Percentiles rank a stretch among this genome's conserved stretches.
These are phyloP conservation scores for Thaumetopoea pityocampa DNA, from an alignment of 1,140 invertebrate species.

Conservation along the genomic window DNA sequence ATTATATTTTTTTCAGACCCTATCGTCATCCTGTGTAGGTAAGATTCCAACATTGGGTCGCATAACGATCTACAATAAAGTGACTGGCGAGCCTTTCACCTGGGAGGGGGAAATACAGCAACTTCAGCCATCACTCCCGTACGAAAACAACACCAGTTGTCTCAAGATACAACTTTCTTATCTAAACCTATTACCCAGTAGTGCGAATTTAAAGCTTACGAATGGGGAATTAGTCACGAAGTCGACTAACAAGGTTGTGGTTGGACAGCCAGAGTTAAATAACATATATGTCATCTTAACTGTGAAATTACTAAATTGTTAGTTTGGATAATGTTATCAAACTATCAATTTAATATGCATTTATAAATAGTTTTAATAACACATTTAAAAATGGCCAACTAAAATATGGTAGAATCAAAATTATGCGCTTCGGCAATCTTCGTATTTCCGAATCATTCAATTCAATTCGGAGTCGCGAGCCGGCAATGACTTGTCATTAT, in stretches of 20 bases:
- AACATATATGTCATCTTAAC: slow-evolving; percentile 42
- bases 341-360: too few species aligned
- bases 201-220: slow-evolving; percentile 41
- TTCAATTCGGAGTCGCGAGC: too few species aligned
- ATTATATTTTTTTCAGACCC: slow-evolving; percentile 36
- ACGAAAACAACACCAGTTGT: slow-evolving; percentile 19
- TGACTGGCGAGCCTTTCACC: slow-evolving; percentile 42
- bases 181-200: slow-evolving; percentile 47
- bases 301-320: slow-evolving; percentile 29
- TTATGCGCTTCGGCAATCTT: too few species aligned
- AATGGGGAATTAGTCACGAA: slow-evolving; percentile 35
- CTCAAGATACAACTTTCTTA: slow-evolving; percentile 36
- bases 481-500: too few species aligned
- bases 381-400: too few species aligned
- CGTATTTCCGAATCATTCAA: too few species aligned
- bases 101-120: slow-evolving; percentile 44
- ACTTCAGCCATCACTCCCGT: slow-evolving; percentile 23
- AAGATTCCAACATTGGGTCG: slow-evolving; percentile 22
- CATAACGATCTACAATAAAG: slow-evolving; percentile 51
- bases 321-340: too few species aligned
- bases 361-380: too few species aligned
- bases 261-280: slow-evolving; percentile 37
- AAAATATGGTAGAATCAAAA: too few species aligned
- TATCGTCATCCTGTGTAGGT: slow-evolving; percentile 30
- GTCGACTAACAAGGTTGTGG: slow-evolving; percentile 37